Percentiles rank a stretch among this genome's conserved stretches.
These are phyloP conservation scores for Uria lomvia DNA, from an alignment of 2,113 vertebrate species.

Conservation along the genomic window DNA sequence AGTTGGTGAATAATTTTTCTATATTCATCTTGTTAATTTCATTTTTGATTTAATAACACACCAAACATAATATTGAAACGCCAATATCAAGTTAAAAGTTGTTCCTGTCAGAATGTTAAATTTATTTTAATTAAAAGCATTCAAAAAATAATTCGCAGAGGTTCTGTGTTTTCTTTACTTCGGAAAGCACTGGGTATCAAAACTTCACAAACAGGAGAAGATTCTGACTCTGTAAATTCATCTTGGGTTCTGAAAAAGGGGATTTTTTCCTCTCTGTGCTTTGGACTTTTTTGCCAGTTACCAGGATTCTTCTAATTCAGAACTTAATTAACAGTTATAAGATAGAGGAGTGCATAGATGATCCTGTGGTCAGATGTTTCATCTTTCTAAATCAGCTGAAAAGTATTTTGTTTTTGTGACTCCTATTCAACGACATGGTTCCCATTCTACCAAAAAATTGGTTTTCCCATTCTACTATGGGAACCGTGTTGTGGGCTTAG, in stretches of 20 bases:
- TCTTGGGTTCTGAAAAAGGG: background rate
- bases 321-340: background rate
- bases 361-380: background rate
- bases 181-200: background rate
- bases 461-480: background rate
- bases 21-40: background rate
- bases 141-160: background rate
- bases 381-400: background rate
- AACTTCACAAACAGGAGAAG: background rate
- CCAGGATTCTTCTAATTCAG: background rate
- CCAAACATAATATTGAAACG: background rate
- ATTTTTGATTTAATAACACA: background rate
- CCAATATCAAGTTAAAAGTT: background rate
- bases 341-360: background rate
- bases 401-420: background rate
- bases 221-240: background rate
- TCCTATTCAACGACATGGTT: background rate
- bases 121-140: background rate
- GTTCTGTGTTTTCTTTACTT: background rate
- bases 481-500: background rate
- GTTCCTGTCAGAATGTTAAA: background rate
- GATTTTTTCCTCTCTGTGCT: background rate
- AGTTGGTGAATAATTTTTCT: background rate
- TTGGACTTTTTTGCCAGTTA: background rate
- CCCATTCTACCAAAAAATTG: accelerated